Conservation (phyloP, 2,888 invertebrate genomes). For the Dioctria rufipes region DNA sequence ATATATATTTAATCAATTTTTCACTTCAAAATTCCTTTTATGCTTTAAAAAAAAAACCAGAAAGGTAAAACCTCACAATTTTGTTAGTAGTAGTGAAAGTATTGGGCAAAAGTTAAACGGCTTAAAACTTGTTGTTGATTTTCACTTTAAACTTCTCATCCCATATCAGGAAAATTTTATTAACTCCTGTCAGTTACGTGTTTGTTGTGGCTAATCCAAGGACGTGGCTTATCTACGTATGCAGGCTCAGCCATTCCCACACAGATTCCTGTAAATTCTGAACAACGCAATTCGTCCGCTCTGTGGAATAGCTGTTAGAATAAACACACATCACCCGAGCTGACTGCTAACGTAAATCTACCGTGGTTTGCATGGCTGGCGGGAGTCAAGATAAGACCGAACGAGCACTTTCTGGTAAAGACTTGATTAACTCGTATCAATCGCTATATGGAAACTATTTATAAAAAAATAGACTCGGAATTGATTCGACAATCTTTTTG, state of each 20-base stretch:
- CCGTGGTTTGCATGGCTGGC: slow-evolving; percentile 49
- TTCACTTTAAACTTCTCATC: neutral
- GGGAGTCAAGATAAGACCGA: slow-evolving; percentile 42
- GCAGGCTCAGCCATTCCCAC: slow-evolving; percentile 57
- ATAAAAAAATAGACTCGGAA: slow-evolving; percentile 22
- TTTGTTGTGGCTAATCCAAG: slow-evolving; percentile 59
- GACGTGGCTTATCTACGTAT: slow-evolving; percentile 60
- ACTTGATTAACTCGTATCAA: slow-evolving; percentile 44
- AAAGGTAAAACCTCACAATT: no score
- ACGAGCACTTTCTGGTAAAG: slow-evolving; percentile 11
- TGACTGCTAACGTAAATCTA: slow-evolving; percentile 29
- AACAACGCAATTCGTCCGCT: slow-evolving; percentile 6
- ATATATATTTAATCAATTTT: no score
- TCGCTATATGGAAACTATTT: slow-evolving; percentile 21
- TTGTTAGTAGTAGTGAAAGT: no score
- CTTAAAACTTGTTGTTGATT: neutral
- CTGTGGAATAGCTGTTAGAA: slow-evolving; percentile 4
- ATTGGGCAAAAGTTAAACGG: no score
- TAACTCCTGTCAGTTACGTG: slow-evolving; percentile 55
- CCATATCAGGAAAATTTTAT: slow-evolving; percentile 54
- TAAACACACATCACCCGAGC: slow-evolving; percentile 42
- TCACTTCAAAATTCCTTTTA: no score
- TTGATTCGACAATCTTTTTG: slow-evolving; percentile 15
- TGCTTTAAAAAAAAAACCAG: no score
- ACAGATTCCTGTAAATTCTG: neutral